Conservation (phyloP, 35 echinoderm and acorn worm genomes). For the Strongylocentrotus purpuratus region DNA sequence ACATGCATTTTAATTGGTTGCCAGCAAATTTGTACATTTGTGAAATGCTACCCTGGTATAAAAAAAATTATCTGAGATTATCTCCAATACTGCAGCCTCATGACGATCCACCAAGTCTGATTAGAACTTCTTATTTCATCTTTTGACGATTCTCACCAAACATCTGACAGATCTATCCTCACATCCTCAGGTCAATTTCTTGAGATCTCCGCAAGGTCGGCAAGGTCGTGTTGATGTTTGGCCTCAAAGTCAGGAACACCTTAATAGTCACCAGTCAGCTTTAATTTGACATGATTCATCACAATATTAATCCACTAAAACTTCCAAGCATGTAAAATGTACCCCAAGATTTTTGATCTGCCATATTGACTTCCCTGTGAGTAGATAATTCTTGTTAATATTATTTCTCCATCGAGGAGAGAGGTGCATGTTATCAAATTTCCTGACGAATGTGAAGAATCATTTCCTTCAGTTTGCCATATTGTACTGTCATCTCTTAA, state of each 20-base stretch:
- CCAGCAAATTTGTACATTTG: too few relatives aligned
- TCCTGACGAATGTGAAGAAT: background rate
- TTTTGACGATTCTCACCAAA: background rate
- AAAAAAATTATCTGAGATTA: background rate
- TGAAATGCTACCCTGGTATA: background rate
- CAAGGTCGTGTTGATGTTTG: background rate
- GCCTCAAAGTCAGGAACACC: background rate
- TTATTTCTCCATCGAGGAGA: background rate
- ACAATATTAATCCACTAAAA: background rate
- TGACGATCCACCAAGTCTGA: background rate
- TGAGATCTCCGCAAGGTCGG: background rate
- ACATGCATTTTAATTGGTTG: too few relatives aligned
- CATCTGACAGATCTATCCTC: background rate
- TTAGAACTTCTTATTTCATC: background rate
- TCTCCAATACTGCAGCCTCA: background rate
- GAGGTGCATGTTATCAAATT: slow-evolving; percentile 10
- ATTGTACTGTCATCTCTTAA: background rate
- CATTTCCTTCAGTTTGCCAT: background rate
- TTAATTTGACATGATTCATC: slow-evolving; percentile 11
- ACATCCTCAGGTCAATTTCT: slow-evolving; percentile 1
- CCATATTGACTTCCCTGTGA: background rate
- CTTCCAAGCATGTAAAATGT: background rate
- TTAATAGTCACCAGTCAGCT: background rate
- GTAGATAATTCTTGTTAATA: background rate
- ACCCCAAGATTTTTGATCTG: background rate